Evolutionary conservation across 1,140 invertebrate species (phyloP).

Genomic region (Pseudomyrmex dendroicus): DNA sequence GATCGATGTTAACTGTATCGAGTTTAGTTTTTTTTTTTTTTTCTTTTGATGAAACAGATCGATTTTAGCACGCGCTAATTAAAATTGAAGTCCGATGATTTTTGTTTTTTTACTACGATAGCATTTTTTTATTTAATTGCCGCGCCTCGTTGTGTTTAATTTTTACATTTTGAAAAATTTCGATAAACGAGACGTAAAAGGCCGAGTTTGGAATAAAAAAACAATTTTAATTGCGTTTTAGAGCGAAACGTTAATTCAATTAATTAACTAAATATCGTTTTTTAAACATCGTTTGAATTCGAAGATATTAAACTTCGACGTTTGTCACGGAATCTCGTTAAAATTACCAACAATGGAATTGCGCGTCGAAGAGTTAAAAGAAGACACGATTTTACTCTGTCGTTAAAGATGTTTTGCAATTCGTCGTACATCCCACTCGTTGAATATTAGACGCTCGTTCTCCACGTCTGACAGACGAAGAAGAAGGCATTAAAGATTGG

Average conservation of each 20-base stretch:
- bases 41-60: constrained; percentile 9
- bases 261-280: too few species aligned
- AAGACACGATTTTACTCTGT: background rate
- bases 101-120: too few species aligned
- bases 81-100: background rate
- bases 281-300: too few species aligned
- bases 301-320: too few species aligned
- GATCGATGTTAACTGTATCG: constrained; percentile 16
- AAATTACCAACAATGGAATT: background rate
- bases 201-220: too few species aligned
- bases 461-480: constrained; percentile 16
- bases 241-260: too few species aligned
- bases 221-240: too few species aligned
- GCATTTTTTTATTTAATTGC: constrained; percentile 1
- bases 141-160: background rate
- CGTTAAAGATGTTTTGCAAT: constrained; percentile 3
- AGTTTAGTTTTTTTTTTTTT: background rate
- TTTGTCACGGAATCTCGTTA: background rate
- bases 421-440: background rate
- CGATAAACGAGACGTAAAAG: background rate
- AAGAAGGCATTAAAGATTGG: constrained; percentile 68
- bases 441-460: constrained; percentile 7
- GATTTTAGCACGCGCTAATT: constrained; percentile 10
- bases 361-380: too few species aligned
- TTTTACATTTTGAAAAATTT: background rate